Conservation (phyloP, 2,113 vertebrate genomes). For the Bothrops jararaca region DNA sequence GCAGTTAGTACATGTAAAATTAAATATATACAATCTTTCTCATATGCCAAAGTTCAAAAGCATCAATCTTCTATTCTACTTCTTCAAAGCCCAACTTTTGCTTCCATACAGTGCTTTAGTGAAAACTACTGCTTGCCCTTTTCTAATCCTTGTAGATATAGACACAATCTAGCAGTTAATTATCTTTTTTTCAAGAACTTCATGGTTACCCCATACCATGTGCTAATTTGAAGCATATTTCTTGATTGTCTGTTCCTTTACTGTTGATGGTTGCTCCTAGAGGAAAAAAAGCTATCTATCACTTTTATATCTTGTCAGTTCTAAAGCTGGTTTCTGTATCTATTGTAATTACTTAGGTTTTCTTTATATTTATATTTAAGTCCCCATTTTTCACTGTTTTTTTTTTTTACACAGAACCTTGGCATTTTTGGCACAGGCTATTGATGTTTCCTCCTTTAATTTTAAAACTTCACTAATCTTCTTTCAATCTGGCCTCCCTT, state of each 20-base stretch:
- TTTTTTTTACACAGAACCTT: not conserved
- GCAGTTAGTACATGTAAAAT: too few species aligned
- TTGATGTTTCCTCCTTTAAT: not conserved
- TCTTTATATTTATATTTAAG: not conserved
- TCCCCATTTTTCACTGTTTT: not conserved
- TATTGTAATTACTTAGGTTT: not conserved
- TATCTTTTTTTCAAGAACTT: not conserved
- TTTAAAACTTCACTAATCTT: not conserved
- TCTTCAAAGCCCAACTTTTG: not conserved
- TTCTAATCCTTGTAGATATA: not conserved
- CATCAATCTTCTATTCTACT: not conserved
- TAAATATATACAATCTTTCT: too few species aligned
- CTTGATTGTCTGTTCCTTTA: not conserved
- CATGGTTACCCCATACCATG: too few species aligned
- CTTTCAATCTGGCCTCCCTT: not conserved
- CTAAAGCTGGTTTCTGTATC: not conserved
- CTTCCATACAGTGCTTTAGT: not conserved
- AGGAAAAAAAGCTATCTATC: not conserved
- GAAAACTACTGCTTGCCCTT: not conserved
- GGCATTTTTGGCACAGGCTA: not conserved
- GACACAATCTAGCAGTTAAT: not conserved
- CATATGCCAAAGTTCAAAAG: not conserved
- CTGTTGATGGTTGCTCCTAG: not conserved
- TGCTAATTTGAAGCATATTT: not conserved
- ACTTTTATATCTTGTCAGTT: not conserved